These are phyloP conservation scores for Volucella zonaria DNA, from an alignment of 2,888 invertebrate species.

Conservation along the genomic window DNA sequence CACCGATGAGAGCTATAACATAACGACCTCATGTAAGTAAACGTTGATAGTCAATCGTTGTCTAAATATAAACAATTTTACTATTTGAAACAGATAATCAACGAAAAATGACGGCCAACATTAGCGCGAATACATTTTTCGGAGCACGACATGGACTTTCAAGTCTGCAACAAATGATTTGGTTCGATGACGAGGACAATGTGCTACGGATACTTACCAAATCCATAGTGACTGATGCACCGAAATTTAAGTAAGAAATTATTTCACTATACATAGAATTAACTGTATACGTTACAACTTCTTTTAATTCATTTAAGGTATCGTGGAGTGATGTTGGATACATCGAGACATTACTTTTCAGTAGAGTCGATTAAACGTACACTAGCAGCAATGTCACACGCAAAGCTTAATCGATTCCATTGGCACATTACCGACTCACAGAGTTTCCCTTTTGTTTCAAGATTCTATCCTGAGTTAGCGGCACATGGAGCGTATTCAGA, in stretches of 20 bases:
- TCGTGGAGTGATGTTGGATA: slow-evolving; percentile 94
- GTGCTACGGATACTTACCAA: slow-evolving; percentile 86
- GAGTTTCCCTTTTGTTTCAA: slow-evolving; percentile 93
- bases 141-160: slow-evolving; percentile 91
- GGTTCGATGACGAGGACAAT: slow-evolving; percentile 88
- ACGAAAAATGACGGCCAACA: slow-evolving; percentile 84
- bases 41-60: neutral
- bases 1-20: slow-evolving; percentile 89
- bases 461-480: slow-evolving; percentile 89
- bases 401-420: slow-evolving; percentile 95
- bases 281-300: neutral
- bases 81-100: slow-evolving; percentile 77
- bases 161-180: slow-evolving; percentile 90
- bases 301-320: slow-evolving; percentile 84
- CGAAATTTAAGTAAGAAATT: slow-evolving; percentile 84
- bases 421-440: slow-evolving; percentile 97
- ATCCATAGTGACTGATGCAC: slow-evolving; percentile 89
- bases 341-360: slow-evolving; percentile 94
- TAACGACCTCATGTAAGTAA: slow-evolving; percentile 84
- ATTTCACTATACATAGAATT: neutral
- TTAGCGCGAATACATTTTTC: slow-evolving; percentile 88
- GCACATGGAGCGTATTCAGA: slow-evolving; percentile 93
- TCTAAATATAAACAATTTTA: neutral
- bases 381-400: slow-evolving; percentile 93
- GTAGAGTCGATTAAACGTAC: slow-evolving; percentile 88